A percentile compares a stretch with the other conserved stretches of the same genome.
Evolutionary conservation across 2,797 vertebrate genomes (phyloP).

Genomic region (Buphagus erythrorhynchus): DNA sequence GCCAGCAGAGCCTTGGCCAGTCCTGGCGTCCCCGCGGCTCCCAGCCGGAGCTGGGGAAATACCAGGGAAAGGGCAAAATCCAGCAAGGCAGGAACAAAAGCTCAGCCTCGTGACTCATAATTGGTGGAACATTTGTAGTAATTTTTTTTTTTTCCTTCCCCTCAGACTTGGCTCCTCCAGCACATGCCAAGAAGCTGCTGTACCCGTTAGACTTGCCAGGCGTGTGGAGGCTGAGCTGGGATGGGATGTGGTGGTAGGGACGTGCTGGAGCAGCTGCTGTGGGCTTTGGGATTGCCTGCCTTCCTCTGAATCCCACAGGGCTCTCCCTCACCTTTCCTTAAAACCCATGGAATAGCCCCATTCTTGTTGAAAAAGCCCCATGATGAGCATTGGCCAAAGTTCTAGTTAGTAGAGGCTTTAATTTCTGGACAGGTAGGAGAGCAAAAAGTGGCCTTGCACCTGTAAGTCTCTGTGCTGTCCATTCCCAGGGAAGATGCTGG

Average conservation of each 20-base stretch:
- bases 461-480: not conserved
- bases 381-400: accelerated
- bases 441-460: not conserved
- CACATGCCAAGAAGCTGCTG: slow-evolving; percentile 56
- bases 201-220: slow-evolving; percentile 64
- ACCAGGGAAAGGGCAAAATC: slow-evolving; percentile 39
- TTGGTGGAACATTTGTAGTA: slow-evolving; percentile 55
- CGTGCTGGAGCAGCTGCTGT: not conserved
- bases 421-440: not conserved
- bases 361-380: not conserved
- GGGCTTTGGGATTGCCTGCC: not conserved
- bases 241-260: not conserved
- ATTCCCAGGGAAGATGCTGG: not conserved
- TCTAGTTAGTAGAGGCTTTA: not conserved
- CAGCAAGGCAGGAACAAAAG: slow-evolving; percentile 28
- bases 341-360: accelerated
- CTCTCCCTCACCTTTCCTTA: not conserved
- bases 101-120: slow-evolving; percentile 53
- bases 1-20: not conserved
- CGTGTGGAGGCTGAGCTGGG: slow-evolving; percentile 2
- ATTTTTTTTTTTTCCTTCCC: slow-evolving; percentile 14
- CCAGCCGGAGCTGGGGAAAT: not conserved
- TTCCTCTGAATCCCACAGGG: not conserved
- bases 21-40: not conserved
- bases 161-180: slow-evolving; percentile 35